Evolutionary conservation across 2,797 vertebrate species (phyloP), one percentile per base, ranked within the genome.

Genomic region (Streptopelia turtur): DNA sequence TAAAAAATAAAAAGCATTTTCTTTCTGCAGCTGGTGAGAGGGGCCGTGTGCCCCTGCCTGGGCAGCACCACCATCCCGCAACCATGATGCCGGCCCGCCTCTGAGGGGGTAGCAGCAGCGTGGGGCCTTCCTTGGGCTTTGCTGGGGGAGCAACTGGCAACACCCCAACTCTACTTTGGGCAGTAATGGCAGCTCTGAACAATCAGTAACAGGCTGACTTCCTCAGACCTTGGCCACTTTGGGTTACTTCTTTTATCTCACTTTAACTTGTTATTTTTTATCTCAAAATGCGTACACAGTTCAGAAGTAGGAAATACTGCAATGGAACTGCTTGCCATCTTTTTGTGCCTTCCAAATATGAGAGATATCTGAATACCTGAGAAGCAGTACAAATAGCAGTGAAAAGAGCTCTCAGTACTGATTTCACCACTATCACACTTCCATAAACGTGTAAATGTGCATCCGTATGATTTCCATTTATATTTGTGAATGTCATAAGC

Each of bases 41-140:
- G 9, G 41, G 21, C 13, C 15, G 9, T n/a, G 8, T 0, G 0
- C 3, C 12, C 21, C 18, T 24, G 50, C 57, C 27, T 1, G 0
- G 16, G 4, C 61, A 30, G 37, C 2, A 1, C 11, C 0, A 1
- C 64, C 43, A 30, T 14, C 18, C 23, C 3, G 0, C 18, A 14
- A 24, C 8, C 43, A 23, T 33, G 37, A 30, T 30, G 70, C 13
- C 31, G 18, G 22, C 35, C 30, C 27, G 39, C 10, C 6, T 49
- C 49, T 37, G 61, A 57, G 20, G 3, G 3, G 45, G 10, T 5
- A 11, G 65, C 25, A 60, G 56, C 13, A 41, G 25, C 4, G 0
- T 10, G 15, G 21, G 39, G n/a, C 5, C 28, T 81, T 47, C 37
- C 37, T 49, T 22, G 25, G 57, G 13, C 13, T 68, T 50, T 71